phyloP scores from a whole-genome alignment of 2,113 vertebrate genomes.

The Pygoscelis adeliae region DNA sequence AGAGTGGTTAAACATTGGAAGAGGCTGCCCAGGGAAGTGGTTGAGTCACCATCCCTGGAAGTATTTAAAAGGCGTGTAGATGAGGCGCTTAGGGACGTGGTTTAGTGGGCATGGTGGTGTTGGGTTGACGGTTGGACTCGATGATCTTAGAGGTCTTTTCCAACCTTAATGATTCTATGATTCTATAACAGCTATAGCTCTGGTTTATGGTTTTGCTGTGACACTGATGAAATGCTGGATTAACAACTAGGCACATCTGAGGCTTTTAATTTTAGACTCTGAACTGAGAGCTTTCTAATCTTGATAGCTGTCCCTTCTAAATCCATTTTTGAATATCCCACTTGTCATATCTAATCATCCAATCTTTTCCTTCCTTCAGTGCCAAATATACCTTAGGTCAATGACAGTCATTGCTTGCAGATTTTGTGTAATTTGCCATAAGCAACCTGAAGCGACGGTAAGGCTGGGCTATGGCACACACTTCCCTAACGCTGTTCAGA shows the following conservation, averaged over 20 bases:
- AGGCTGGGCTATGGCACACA: not conserved
- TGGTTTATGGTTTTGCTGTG: not conserved
- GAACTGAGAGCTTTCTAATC: not conserved
- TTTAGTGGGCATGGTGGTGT: too few species aligned
- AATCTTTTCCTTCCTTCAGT: not conserved
- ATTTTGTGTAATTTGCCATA: not conserved
- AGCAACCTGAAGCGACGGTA: not conserved
- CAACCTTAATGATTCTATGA: too few species aligned
- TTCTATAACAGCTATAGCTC: not conserved
- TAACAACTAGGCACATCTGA: not conserved
- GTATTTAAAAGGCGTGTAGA: too few species aligned
- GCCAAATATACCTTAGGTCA: not conserved
- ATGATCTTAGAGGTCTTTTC: too few species aligned
- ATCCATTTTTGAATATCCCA: not conserved
- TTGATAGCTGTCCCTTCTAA: not conserved
- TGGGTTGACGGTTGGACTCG: too few species aligned
- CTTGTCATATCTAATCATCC: not conserved
- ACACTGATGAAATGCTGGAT: not conserved
- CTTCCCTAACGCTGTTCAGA: not conserved
- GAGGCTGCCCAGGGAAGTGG: too few species aligned
- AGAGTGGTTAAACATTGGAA: too few species aligned
- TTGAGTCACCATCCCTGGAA: too few species aligned
- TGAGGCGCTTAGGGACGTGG: too few species aligned
- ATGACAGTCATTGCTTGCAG: not conserved
- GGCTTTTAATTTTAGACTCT: not conserved